Evolutionary conservation across 2,888 invertebrate species (phyloP), one percentile per base, ranked within the genome.

Genomic region (Ypsolopha scabrella): DNA sequence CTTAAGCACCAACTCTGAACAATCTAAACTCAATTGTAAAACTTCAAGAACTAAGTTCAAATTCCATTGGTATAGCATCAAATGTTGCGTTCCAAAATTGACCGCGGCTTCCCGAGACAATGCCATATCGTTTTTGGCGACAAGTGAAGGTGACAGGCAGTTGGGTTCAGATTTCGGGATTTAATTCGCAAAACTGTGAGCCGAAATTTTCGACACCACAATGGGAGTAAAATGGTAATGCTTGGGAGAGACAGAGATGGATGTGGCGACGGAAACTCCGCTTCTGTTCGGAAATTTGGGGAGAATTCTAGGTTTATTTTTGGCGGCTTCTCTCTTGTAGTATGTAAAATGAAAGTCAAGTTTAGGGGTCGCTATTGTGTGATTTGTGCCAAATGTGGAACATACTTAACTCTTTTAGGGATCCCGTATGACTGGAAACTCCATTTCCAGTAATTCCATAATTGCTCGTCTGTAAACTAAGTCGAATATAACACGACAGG

Each of bases 91-190:
- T 47, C 41, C 6, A 7, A 10, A 47, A 55, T 35, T 38, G 52
- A 52, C 52, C 38, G 41, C 34, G 49, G 35, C 43, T 38, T 13
- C 50, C 51, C 49, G 65, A 80, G 76, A 80, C 81, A 81, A 80
- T 80, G 75, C 75, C 64, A 62, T 73, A 74, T 74, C 72, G 74
- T 74, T 80, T 80, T 77, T 74, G 74, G 75, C 72, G 75, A 76
- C 78, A 80, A 72, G 73, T 67, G 65, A 67, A 75, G 76, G 80
- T 79, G 80, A 80, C 80, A 78, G 77, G 63, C 60, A 61, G 65
- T 61, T 69, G 62, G 67, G 72, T 70, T 14, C 35, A 49, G 49
- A 14, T 77, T 81, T 78, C 72, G 74, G 75, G 68, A 68, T 75
- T 80, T 77, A 75, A 79, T 80, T 80, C 73, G 72, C 68, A 70